Evolutionary conservation across 2,888 invertebrate genomes (phyloP), one percentile per base, ranked within the genome.

Genomic region (Xanthia togata): DNA sequence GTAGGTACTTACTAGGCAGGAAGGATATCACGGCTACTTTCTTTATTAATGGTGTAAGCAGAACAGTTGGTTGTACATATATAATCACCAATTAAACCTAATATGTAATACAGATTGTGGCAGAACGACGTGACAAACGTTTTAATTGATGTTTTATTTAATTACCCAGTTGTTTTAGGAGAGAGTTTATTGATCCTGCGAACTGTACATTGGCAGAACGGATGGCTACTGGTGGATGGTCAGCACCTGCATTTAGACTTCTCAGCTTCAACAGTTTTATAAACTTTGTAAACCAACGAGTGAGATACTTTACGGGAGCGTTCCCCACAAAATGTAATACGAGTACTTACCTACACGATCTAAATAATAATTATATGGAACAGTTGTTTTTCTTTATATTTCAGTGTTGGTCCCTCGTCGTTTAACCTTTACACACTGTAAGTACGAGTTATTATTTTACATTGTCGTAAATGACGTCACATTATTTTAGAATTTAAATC

Each of bases 1-100:
- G 62, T 73, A 35, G 41, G 50, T 50, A 31, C 11, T 31, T n/a
- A n/a, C n/a, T 35, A 14, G 26, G 11, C 62, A 44, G 73, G 41
- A 59, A 78, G 64, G 35, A 64, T 44, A 53, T 53, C 41, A 35
- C 35, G 26, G 65, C 26, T 23, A 12, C 59, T 59, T 44, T 59
- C 50, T 81, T 69, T 76, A 8, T 53, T 20, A 35, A 41, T 41
- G 57, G 68, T 57, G 79, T 82, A 79, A 79, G 79, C 77, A 76
- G 63, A 65, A 44, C 41, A 41, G n/a, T 5, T 67, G n/a, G 31
- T 62, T 23, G 57, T 26, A 44, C 63, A 76, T 76, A 79, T 26
- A 38, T 59, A 79, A 76, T 68, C 20, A 59, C 44, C 63, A 31
- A 76, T 79, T 59, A 79, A 53, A 12, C 82, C 79, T 44, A 67